Percentiles rank a stretch among this genome's conserved stretches.
Evolutionary conservation across 2,888 invertebrate species (phyloP).

Genomic region (Theretra japonica): DNA sequence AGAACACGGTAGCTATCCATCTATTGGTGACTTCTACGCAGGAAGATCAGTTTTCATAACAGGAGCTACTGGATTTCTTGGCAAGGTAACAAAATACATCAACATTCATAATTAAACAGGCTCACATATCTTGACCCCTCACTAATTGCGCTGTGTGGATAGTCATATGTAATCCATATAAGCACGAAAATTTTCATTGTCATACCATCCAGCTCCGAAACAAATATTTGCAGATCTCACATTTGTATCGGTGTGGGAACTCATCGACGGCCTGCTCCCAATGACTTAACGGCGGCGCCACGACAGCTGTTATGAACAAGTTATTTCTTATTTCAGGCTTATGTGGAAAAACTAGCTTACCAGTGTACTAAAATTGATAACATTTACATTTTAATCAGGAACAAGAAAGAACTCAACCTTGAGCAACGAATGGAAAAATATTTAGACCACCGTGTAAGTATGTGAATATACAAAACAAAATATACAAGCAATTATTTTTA

Average conservation of each 20-base stretch:
- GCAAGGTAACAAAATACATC: background rate
- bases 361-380: conserved; percentile 1
- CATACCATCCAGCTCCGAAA: no score
- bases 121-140: background rate
- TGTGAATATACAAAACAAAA: background rate
- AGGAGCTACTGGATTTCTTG: conserved; percentile 16
- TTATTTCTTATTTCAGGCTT: background rate
- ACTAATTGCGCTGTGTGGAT: background rate
- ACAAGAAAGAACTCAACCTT: background rate
- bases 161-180: no score
- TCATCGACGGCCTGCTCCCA: no score
- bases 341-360: conserved; percentile 17
- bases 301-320: background rate
- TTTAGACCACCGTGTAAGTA: conserved; percentile 3
- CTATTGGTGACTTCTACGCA: conserved; percentile 1
- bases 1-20: background rate
- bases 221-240: no score
- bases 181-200: no score
- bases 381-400: conserved; percentile 4
- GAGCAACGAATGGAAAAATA: background rate
- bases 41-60: conserved; percentile 9
- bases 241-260: no score
- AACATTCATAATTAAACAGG: background rate
- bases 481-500: no score
- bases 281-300: no score